Evolutionary conservation across 23 tunicate species (phyloP).

Genomic region (Diplosoma virens): DNA sequence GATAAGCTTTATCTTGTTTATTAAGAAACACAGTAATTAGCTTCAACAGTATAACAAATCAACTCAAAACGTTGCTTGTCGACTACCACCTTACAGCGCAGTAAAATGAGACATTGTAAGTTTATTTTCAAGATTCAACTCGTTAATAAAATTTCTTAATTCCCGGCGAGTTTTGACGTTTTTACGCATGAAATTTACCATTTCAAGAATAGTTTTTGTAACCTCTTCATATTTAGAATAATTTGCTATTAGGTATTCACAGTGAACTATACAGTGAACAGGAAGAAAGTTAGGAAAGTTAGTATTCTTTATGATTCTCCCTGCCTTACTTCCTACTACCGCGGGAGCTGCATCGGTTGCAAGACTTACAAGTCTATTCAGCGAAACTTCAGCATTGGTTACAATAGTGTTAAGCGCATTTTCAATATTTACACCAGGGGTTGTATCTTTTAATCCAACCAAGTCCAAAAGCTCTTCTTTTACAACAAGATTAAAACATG

Average conservation of each 20-base stretch:
- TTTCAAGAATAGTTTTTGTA: conserved; percentile 1
- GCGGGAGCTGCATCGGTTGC: background rate
- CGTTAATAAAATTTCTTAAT: background rate
- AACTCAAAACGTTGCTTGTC: conserved; percentile 8
- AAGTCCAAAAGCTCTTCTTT: background rate
- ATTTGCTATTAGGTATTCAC: conserved; percentile 7
- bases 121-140: conserved; percentile 12
- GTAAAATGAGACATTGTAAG: conserved; percentile 10
- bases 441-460: background rate
- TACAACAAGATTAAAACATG: background rate
- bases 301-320: background rate
- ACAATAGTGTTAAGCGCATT: conserved; percentile 3
- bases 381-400: conserved; percentile 8
- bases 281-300: background rate
- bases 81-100: too few species aligned
- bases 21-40: conserved; percentile 13
- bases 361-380: conserved; percentile 1
- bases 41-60: conserved; percentile 18
- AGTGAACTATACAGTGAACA: background rate
- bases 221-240: conserved; percentile 1
- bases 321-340: background rate
- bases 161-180: background rate
- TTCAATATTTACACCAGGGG: conserved; percentile 6
- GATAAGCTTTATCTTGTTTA: conserved; percentile 15
- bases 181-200: background rate